Evolutionary conservation across 2,888 invertebrate species (phyloP).

Genomic region (Trichopria drosophilae): DNA sequence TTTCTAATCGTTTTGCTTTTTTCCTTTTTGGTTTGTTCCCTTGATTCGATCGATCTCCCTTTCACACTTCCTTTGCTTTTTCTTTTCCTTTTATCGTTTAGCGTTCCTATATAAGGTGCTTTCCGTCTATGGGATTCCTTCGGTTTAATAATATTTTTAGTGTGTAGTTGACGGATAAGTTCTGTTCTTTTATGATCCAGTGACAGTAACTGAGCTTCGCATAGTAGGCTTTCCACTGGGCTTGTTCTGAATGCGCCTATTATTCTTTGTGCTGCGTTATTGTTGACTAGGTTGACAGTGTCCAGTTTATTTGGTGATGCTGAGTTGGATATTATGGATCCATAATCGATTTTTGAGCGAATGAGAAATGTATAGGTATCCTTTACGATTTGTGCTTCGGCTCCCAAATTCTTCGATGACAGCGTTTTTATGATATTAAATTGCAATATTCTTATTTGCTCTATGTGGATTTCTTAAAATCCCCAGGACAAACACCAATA

Average conservation of each 20-base stretch:
- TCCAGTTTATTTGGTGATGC: background rate
- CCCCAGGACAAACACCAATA: too few species aligned
- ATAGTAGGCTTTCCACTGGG: background rate
- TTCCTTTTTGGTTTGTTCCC: too few species aligned
- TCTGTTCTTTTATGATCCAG: background rate
- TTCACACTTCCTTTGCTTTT: too few species aligned
- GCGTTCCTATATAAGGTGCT: too few species aligned
- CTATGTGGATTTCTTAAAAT: too few species aligned
- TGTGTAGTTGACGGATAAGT: background rate
- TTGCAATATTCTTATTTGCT: too few species aligned
- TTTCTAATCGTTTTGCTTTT: too few species aligned
- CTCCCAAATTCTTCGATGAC: constrained; percentile 3
- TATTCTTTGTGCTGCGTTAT: constrained; percentile 2
- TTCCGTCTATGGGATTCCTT: background rate
- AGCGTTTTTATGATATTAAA: constrained; percentile 19
- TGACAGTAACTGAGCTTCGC: background rate
- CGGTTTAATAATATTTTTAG: background rate
- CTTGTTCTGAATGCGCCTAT: constrained; percentile 10
- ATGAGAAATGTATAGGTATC: background rate
- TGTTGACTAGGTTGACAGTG: constrained; percentile 7
- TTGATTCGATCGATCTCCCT: too few species aligned
- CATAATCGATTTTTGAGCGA: constrained; percentile 9
- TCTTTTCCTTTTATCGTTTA: too few species aligned
- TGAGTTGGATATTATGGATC: constrained; percentile 3
- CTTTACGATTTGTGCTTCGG: background rate